Conservation (phyloP, 2,888 invertebrate species). For the Noctua comes region DNA sequence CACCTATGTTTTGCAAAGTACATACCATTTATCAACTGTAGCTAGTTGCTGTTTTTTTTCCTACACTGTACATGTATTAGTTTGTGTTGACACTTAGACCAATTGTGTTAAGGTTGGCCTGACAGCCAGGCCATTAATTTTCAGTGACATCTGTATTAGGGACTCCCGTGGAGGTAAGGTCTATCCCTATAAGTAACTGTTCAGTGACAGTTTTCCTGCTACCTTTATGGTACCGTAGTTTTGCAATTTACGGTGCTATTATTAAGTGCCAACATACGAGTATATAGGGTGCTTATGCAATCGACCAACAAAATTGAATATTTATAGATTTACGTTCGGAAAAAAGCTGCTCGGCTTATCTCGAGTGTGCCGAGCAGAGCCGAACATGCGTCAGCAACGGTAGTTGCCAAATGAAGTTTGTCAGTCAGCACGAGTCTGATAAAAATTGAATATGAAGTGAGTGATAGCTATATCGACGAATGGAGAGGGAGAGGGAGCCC, state of each 20-base stretch:
- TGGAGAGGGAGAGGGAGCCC: too few relatives aligned
- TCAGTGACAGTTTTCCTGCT: background rate
- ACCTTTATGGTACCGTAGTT: background rate
- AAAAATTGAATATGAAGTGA: background rate
- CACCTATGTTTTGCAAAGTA: background rate
- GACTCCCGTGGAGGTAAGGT: conserved; percentile 11
- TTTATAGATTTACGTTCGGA: background rate
- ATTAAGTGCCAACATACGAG: background rate
- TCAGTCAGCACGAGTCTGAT: background rate
- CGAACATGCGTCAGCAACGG: background rate
- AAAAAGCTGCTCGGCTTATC: background rate
- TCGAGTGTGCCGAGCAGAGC: background rate
- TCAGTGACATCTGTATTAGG: conserved; percentile 33
- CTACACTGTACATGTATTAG: background rate
- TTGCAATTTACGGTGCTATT: background rate
- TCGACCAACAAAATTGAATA: background rate
- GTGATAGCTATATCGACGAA: too few relatives aligned
- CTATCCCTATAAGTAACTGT: background rate
- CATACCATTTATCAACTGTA: conserved; percentile 1
- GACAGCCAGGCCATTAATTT: conserved; percentile 30
- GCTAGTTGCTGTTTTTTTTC: background rate
- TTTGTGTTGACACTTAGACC: conserved; percentile 5
- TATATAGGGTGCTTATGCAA: background rate
- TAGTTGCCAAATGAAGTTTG: background rate
- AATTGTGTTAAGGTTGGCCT: background rate